Percentiles rank a stretch among this genome's conserved stretches.
Evolutionary conservation across 2,113 vertebrate genomes (phyloP).

Genomic region (Felis catus): DNA sequence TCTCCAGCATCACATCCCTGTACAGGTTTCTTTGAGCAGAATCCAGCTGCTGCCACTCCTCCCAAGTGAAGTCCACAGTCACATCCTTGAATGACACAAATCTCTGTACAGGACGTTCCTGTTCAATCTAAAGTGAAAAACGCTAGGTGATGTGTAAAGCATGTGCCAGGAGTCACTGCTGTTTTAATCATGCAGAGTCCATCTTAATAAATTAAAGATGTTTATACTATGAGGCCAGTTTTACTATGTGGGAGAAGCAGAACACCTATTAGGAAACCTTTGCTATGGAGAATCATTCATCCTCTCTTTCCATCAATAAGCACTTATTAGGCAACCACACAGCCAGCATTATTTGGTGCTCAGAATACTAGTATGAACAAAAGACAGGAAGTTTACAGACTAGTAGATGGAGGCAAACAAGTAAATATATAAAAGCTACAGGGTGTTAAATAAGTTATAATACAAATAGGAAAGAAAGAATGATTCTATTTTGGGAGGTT

Average conservation of each 20-base stretch:
- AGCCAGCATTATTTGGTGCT: not conserved
- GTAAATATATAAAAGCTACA: not conserved
- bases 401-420: not conserved
- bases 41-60: constrained; percentile 12
- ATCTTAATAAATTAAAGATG: not conserved
- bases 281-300: not conserved
- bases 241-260: not conserved
- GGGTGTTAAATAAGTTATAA: not conserved
- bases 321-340: not conserved
- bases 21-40: not conserved
- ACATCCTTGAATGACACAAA: constrained; percentile 32
- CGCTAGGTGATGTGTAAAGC: not conserved
- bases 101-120: not conserved
- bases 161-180: not conserved
- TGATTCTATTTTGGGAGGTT: not conserved
- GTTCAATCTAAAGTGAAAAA: not conserved
- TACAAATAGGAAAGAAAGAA: not conserved
- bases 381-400: not conserved
- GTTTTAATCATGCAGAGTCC: not conserved
- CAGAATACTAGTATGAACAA: not conserved
- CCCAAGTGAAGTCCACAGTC: constrained; percentile 2
- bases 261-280: not conserved
- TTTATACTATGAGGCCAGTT: not conserved
- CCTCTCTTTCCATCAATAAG: not conserved
- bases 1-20: constrained; percentile 35